These are phyloP conservation scores for Syngnathus typhle DNA, from an alignment of 2,113 vertebrate species.

Conservation along the genomic window DNA sequence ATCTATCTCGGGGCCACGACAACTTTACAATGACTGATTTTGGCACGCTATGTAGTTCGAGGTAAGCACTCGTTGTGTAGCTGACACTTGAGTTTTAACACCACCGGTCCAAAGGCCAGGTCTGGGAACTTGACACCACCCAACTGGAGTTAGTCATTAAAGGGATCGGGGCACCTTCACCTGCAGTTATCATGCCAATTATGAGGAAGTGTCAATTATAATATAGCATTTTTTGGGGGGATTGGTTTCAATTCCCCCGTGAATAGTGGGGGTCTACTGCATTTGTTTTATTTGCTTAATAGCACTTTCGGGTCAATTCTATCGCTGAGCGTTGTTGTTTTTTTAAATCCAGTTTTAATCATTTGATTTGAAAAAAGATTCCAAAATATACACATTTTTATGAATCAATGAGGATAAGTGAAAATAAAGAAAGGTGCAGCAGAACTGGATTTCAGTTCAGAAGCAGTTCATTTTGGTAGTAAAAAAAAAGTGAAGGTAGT, in stretches of 20 bases:
- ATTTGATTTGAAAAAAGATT: background rate
- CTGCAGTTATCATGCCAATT: background rate
- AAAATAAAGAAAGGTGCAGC: background rate
- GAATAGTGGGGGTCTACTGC: no score
- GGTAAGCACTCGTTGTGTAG: background rate
- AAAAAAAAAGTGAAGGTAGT: background rate
- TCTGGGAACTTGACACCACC: constrained; percentile 34
- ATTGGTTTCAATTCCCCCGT: no score
- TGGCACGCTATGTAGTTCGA: background rate
- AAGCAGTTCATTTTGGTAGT: background rate
- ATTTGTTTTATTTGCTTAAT: background rate
- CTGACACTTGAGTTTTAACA: constrained; percentile 6
- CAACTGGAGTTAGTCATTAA: constrained; percentile 8
- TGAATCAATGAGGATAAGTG: background rate
- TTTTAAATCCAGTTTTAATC: background rate
- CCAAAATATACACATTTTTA: background rate
- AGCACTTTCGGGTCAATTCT: no score
- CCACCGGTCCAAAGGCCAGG: constrained; percentile 27
- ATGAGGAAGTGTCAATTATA: no score
- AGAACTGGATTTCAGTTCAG: background rate
- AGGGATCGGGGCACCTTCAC: background rate
- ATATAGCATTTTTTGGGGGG: no score
- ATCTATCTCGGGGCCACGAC: constrained; percentile 3
- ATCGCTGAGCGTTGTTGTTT: background rate
- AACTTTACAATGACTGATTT: background rate